Percentiles rank a stretch among this genome's conserved stretches.
Evolutionary conservation across 1,140 invertebrate species (phyloP).

Genomic region (Leptinotarsa undecemlineata): DNA sequence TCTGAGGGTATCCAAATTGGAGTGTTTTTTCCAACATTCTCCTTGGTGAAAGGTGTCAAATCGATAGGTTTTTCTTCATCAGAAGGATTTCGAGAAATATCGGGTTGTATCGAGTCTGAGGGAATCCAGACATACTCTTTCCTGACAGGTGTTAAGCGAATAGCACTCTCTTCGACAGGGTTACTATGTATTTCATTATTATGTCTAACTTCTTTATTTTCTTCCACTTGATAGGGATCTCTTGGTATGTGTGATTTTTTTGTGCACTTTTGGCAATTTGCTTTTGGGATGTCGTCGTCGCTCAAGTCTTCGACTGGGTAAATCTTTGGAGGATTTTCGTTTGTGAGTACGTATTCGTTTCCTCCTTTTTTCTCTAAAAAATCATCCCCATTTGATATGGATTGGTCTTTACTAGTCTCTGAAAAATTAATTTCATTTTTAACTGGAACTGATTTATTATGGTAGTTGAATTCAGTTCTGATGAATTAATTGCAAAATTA

Average conservation of each 20-base stretch:
- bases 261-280: neutral
- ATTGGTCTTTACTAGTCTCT: neutral
- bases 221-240: neutral
- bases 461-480: too few relatives aligned
- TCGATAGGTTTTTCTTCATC: neutral
- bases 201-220: neutral
- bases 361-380: conserved; percentile 14
- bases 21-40: neutral
- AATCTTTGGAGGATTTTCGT: conserved; percentile 20
- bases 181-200: neutral
- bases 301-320: neutral
- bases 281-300: conserved; percentile 6
- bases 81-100: neutral
- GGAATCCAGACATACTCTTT: neutral
- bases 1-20: neutral
- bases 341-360: neutral
- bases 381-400: neutral
- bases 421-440: neutral
- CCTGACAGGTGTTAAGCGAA: neutral
- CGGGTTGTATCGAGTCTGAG: neutral
- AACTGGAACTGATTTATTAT: too few relatives aligned
- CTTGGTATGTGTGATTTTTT: too few relatives aligned
- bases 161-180: neutral
- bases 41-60: neutral
- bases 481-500: too few relatives aligned